Base-by-base conservation (phyloP, 2,797 vertebrate species). In the Propithecus deckenii region DNA sequence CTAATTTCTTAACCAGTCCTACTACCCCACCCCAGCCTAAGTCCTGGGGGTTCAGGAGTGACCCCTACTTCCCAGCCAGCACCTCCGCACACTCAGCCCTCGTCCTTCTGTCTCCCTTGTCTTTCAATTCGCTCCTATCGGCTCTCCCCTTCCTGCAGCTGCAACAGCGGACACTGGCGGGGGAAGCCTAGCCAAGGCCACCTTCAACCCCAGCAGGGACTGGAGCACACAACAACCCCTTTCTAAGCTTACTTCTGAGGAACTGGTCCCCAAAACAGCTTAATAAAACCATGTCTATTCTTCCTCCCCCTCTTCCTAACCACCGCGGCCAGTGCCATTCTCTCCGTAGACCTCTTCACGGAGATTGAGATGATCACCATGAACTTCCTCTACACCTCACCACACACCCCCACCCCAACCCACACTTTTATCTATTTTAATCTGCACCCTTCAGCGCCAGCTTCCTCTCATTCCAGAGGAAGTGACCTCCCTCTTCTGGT, bases 341-440 rank as follows among this genome's bases (percentile, higher is more conserved):
- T 78, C 61, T 43, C 52, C 52, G 35, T 18, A 76, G 38, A 69
- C 23, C 20, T 86, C 69, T 48, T 83, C 48, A 23, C 50, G 79
- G 69, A n/a, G 4, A 32, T 2, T 61, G 57, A 91, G 61, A 43
- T 57, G 52, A 72, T 22, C 81, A 35, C 32, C 8, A 2, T 81
- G 69, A 86, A 75, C 59, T 86, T 94, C 65, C 91, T 84, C 69
- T n/a, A 71, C 48, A 52, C 57, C 59, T 92, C 30, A 63, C 46
- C 69, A 61, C 67, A 69, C 43, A 55, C 22, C 35, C 43, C 80
- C 28, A 50, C 23, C 30, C 17, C 85, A 32, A n/a, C 78, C 91
- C 71, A 97, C 43, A 17, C 52, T 75, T 69, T 63, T 23, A 55
- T 85, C 91, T 97, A 89, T 97, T 96, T 97, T 89, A 72, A 84